These are phyloP conservation scores for Criorhina ranunculi DNA, from an alignment of 2,888 invertebrate genomes.

Conservation along the genomic window DNA sequence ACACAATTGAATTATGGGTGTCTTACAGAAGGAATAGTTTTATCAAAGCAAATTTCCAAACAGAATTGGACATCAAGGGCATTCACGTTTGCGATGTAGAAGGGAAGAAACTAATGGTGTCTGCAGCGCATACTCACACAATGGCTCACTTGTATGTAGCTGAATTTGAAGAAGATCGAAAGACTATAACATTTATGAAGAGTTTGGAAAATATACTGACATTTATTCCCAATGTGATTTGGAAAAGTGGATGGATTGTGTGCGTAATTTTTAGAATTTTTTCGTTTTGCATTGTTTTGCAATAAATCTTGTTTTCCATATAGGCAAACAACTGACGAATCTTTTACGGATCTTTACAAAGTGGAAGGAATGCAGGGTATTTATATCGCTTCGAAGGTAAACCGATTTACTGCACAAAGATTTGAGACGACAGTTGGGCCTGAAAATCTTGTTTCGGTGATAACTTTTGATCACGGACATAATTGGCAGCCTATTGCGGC, in stretches of 20 bases:
- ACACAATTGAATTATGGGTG: constrained; percentile 88
- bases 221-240: constrained; percentile 92
- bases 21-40: constrained; percentile 91
- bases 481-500: constrained; percentile 92
- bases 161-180: constrained; percentile 87
- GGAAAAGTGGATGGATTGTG: constrained; percentile 93
- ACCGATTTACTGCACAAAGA: constrained; percentile 81
- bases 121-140: constrained; percentile 91
- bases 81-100: constrained; percentile 94
- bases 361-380: constrained; percentile 94
- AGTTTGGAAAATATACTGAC: constrained; percentile 93
- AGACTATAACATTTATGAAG: constrained; percentile 89
- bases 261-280: constrained; percentile 85
- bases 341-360: constrained; percentile 94
- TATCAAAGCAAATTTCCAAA: constrained; percentile 90
- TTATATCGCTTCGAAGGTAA: constrained; percentile 93
- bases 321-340: constrained; percentile 91
- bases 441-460: constrained; percentile 91
- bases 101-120: constrained; percentile 91
- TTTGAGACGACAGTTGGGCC: constrained; percentile 86
- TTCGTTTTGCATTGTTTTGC: not conserved
- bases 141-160: constrained; percentile 93
- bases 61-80: constrained; percentile 86
- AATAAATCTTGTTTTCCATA: constrained; percentile 68
- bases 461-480: constrained; percentile 94